Evolutionary conservation across 1,140 invertebrate genomes (phyloP).

Genomic region (Macrosteles quadrilineatus): DNA sequence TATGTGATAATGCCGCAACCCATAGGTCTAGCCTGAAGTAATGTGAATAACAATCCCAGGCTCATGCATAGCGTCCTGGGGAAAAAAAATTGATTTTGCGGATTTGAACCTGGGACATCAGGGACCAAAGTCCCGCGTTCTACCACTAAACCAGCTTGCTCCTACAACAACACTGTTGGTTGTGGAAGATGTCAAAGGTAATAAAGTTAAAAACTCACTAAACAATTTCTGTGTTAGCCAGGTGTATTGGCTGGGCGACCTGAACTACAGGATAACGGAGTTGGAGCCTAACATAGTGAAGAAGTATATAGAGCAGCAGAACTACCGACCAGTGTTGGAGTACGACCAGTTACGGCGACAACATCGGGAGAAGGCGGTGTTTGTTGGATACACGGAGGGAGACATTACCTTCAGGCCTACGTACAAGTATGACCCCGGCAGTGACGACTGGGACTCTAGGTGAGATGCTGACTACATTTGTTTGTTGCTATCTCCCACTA

Average conservation of each 20-base stretch:
- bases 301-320: constrained; percentile 63
- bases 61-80: too few relatives aligned
- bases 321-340: constrained; percentile 66
- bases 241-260: constrained; percentile 96
- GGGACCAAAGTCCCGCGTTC: too few relatives aligned
- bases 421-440: constrained; percentile 97
- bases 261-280: constrained; percentile 94
- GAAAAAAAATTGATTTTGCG: too few relatives aligned
- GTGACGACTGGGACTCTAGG: constrained; percentile 93
- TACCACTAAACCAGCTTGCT: too few relatives aligned
- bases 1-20: too few relatives aligned
- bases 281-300: constrained; percentile 74
- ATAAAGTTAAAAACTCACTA: too few relatives aligned
- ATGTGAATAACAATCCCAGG: too few relatives aligned
- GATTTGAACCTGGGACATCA: too few relatives aligned
- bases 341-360: constrained; percentile 88
- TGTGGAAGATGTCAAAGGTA: too few relatives aligned
- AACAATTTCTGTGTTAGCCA: constrained; percentile 68
- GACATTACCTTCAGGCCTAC: constrained; percentile 90
- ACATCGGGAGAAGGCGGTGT: constrained; percentile 66
- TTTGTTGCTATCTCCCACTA: too few relatives aligned
- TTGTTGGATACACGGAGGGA: constrained; percentile 87
- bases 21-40: too few relatives aligned
- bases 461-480: constrained; percentile 48
- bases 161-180: too few relatives aligned